These are phyloP conservation scores for Poeciliopsis paucimaculata DNA, from an alignment of 2,797 vertebrate species.

Conservation along the genomic window DNA sequence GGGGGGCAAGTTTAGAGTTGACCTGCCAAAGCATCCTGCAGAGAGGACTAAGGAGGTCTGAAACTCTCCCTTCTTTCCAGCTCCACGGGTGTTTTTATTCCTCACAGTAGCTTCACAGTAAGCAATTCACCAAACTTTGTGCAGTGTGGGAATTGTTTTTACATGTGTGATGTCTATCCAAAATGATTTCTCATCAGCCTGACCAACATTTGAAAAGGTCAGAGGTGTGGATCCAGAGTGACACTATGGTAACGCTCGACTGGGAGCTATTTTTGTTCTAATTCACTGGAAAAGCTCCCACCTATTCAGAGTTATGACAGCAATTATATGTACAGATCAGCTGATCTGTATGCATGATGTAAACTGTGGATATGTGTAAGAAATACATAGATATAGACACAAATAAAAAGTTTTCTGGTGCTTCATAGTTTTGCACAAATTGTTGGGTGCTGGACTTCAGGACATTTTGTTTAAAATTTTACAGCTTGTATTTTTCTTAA, in stretches of 20 bases:
- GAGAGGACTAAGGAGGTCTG: slow-evolving; percentile 3
- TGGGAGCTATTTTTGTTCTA: not conserved
- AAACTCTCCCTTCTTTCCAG: not conserved
- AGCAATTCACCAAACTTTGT: not conserved
- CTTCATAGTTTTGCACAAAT: not conserved
- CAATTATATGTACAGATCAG: not conserved
- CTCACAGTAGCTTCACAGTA: not conserved
- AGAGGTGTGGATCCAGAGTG: not conserved
- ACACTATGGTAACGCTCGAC: not conserved
- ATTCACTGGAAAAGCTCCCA: not conserved
- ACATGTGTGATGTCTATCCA: not conserved
- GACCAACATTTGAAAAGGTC: too few species aligned
- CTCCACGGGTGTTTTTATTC: not conserved
- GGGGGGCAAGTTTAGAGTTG: not conserved
- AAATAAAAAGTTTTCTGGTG: not conserved
- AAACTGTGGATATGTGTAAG: not conserved
- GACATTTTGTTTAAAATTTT: not conserved
- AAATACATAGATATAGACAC: not conserved
- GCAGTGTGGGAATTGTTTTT: not conserved
- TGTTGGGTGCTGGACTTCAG: not conserved
- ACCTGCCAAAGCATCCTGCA: slow-evolving; percentile 3
- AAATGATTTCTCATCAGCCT: not conserved
- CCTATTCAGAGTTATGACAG: not conserved
- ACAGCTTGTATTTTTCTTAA: not conserved
- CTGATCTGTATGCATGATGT: not conserved